Percentiles rank a stretch among this genome's conserved stretches.
Conservation (phyloP, 2,113 vertebrate species). For the Lepisosteus oculatus region DNA sequence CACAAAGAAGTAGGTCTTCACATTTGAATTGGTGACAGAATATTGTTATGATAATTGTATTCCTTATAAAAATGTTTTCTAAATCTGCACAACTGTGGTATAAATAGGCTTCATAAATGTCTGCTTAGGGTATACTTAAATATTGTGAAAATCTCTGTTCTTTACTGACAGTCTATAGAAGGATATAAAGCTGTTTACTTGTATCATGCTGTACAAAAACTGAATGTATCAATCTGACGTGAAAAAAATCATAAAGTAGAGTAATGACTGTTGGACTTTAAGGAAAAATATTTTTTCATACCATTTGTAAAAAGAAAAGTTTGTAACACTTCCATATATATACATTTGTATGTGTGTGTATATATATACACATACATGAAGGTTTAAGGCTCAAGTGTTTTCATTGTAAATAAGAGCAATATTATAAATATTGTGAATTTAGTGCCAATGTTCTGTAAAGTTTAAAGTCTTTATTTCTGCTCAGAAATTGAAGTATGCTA, state of each 20-base stretch:
- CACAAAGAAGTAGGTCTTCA: background rate
- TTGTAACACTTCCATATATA: constrained; percentile 22
- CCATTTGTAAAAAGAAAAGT: constrained; percentile 24
- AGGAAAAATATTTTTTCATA: constrained; percentile 30
- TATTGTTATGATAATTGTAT: constrained; percentile 6
- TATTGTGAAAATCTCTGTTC: constrained; percentile 12
- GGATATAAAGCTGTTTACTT: constrained; percentile 6
- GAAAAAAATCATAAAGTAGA: constrained; percentile 2
- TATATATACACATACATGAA: constrained; percentile 11
- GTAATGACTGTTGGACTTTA: constrained; percentile 21
- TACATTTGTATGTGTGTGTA: background rate
- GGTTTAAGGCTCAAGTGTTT: constrained; percentile 18
- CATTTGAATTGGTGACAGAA: background rate
- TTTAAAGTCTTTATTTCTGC: constrained; percentile 45
- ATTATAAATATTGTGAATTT: constrained; percentile 47
- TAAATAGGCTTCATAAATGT: constrained; percentile 19
- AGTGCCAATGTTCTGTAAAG: constrained; percentile 54
- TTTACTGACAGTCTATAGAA: constrained; percentile 14
- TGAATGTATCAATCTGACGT: constrained; percentile 24
- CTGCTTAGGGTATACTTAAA: constrained; percentile 6
- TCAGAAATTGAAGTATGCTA: constrained; percentile 43
- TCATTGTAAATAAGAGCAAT: constrained; percentile 44
- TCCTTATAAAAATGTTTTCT: background rate
- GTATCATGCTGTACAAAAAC: constrained; percentile 21
- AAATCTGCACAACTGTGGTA: constrained; percentile 13